Evolutionary conservation across 2,888 invertebrate species (phyloP), one percentile per base, ranked within the genome.

Genomic region (Cryptocephalus primarius): DNA sequence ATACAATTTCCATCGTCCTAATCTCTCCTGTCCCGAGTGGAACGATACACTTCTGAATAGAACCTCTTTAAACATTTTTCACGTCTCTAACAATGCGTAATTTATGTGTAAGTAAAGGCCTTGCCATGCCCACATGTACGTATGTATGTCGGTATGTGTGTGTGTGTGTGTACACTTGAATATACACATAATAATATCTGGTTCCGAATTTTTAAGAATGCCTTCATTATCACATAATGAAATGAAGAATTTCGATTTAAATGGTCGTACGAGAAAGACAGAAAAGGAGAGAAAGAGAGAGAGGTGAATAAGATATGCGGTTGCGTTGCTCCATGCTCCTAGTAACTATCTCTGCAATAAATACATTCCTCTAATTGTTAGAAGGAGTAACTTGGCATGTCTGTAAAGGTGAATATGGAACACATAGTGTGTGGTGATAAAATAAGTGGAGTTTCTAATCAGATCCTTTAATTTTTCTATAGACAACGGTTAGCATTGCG

Each of bases 151-250:
- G 4, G 36, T 36, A 36, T 36, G 11, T 36, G 36, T 32, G 32
- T 33, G 4, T 44, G 10, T 33, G 13, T 45, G 34, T 14, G 41
- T 12, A 33, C 33, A 22, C 32, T 13, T 14, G 40, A 34, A 45
- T 32, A 36, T 45, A 45, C 22, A 22, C 22, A 22, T 22, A 22
- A 22, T 22, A 22, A 22, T 22, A 22, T 47, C 47, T 42, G 44
- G 47, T 48, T 45, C 42, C 40, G 46, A 46, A 48, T 48, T 51
- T 48, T 48, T 44, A 45, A 51, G 48, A 52, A 54, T 53, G 47
- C 52, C 55, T 55, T 55, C 55, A 55, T 53, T 55, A 55, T 53
- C 55, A 55, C 55, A 55, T 55, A 55, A 55, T 55, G 53, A 51
- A 48, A 50, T 47, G 47, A 52, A 46, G 49, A 53, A 51, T 55